phyloP scores from a whole-genome alignment of 2,797 vertebrate species.

The Microchirus variegatus region DNA sequence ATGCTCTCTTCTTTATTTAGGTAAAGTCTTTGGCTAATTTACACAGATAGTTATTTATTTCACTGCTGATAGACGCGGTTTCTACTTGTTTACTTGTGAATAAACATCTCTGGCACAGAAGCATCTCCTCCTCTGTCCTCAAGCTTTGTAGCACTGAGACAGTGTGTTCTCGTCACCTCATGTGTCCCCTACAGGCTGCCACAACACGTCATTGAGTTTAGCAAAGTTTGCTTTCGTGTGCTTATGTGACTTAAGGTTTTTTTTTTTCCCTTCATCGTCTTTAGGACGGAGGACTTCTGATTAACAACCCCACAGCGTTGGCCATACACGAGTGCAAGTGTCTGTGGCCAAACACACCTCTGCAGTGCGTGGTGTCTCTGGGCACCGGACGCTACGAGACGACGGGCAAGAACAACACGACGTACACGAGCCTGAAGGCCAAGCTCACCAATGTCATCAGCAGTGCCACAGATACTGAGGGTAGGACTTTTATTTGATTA shows the following conservation, averaged over 20 bases:
- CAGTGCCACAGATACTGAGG: slow-evolving; percentile 97
- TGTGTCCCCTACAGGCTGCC: slow-evolving; percentile 41
- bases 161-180: slow-evolving; percentile 37
- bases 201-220: background rate
- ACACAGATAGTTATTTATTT: background rate
- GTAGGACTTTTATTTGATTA: slow-evolving; percentile 68
- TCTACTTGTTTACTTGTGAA: slow-evolving; percentile 40
- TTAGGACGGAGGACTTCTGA: slow-evolving; percentile 94
- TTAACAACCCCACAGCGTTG: slow-evolving; percentile 94
- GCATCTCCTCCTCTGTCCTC: slow-evolving; percentile 18
- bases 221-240: background rate
- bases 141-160: slow-evolving; percentile 28
- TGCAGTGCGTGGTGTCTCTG: slow-evolving; percentile 94
- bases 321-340: slow-evolving; percentile 96
- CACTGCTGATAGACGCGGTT: slow-evolving; percentile 2
- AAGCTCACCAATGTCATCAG: slow-evolving; percentile 94
- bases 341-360: slow-evolving; percentile 91
- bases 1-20: background rate
- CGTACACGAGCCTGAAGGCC: slow-evolving; percentile 91
- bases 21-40: too few relatives aligned
- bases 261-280: too few relatives aligned
- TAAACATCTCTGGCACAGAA: slow-evolving; percentile 41
- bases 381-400: slow-evolving; percentile 92
- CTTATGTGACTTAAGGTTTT: slow-evolving; percentile 3
- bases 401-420: slow-evolving; percentile 76